Base-by-base conservation (phyloP, 2,797 vertebrate genomes). In the Poecilia picta region DNA sequence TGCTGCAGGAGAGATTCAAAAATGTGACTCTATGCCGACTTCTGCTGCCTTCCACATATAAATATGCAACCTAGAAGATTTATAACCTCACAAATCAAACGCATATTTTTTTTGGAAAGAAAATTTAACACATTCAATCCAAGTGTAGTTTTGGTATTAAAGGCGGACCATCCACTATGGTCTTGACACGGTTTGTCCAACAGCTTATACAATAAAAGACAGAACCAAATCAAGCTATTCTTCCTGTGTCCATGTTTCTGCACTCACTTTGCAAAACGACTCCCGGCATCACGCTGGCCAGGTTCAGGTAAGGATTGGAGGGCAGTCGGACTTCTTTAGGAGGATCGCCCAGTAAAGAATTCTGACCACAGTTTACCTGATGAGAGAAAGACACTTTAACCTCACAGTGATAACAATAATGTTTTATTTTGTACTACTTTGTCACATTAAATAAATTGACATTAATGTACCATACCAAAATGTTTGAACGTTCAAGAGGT, bases 291-390 rank as follows among this genome's bases (percentile, higher is more conserved):
- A 99, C 98, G 51, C 98, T 99, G 62, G 97, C 98, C 93, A 99
- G 83, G 90, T 99, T 99, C 93, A 99, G 93, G 91, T 99, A 99
- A 0, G 98, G 98, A 88, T 99, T 99, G 72, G 97, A 99, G 81
- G 98, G 98, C 46, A 99, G 96, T 33, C 97, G 95, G 41, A 99
- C 96, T 89, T 99, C 98, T 92, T 97, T 98, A 0, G 98, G 98
- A 43, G 98, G 98, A 28, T 99, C 98, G 57, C 98, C 98, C 82
- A 99, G 88, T 53, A 99, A 94, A 10, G 98, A 99, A 39, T 96
- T 97, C 92, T 98, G 98, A 83, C 93, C 97, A 78, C 93, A 95
- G 84, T 90, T 91, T 80, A 89, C 89, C 97, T 98, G 78, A 45
- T 68, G 46, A 86, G 46, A 83, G 33, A 85, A 57, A 82, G 2